These are phyloP conservation scores for Tadarida brasiliensis DNA, from an alignment of 2,797 vertebrate species.

Conservation along the genomic window DNA sequence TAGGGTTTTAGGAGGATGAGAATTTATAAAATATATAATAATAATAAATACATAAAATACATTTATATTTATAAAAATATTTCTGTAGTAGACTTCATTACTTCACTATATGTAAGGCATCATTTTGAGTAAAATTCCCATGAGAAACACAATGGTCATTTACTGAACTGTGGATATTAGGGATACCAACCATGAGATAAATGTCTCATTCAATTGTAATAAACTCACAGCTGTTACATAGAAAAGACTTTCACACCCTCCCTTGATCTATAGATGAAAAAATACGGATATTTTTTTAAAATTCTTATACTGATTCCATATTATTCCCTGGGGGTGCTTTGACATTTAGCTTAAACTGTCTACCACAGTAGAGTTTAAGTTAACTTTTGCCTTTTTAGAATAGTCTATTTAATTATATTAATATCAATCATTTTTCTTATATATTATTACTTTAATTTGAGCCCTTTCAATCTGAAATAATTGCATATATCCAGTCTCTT, in stretches of 20 bases:
- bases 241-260: not conserved
- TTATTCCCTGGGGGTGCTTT: not conserved
- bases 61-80: constrained; percentile 14
- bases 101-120: not conserved
- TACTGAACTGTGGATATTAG: not conserved
- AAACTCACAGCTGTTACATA: not conserved
- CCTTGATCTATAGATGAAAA: constrained; percentile 43
- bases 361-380: not conserved
- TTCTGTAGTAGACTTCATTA: constrained; percentile 25
- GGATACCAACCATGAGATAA: not conserved
- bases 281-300: not conserved
- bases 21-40: not conserved
- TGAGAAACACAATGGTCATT: constrained; percentile 8
- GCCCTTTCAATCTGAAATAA: constrained; percentile 37
- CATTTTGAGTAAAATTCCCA: constrained; percentile 34
- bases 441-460: constrained; percentile 43
- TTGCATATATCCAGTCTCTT: not conserved
- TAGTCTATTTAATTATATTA: not conserved
- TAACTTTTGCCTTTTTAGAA: constrained; percentile 44
- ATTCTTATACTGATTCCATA: not conserved
- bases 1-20: not conserved
- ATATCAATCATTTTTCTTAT: constrained; percentile 52
- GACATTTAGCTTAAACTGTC: constrained; percentile 42
- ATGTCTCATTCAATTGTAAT: not conserved
- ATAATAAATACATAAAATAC: not conserved